phyloP scores from a whole-genome alignment of 37 sponge, comb jelly and placozoan genomes.

The Oscarella lobularis region DNA sequence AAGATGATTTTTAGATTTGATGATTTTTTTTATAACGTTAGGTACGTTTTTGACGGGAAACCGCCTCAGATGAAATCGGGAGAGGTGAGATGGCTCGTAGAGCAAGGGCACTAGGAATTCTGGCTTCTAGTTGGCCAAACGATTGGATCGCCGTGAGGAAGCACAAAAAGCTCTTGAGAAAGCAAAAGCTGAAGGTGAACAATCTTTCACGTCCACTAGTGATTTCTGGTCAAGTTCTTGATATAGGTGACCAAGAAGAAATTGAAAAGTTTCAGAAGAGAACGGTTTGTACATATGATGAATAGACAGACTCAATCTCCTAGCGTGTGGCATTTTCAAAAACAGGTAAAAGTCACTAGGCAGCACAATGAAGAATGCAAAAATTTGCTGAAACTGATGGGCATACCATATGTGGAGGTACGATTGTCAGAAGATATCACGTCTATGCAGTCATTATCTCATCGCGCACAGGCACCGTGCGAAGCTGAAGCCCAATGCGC shows the following conservation, averaged over 20 bases:
- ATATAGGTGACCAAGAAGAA: constrained; percentile 63
- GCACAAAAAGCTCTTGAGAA: constrained; percentile 67
- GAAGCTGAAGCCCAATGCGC: constrained; percentile 99
- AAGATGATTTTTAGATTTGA: neutral
- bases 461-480: constrained; percentile 71
- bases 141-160: constrained; percentile 81
- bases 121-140: constrained; percentile 50
- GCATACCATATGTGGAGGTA: constrained; percentile 76
- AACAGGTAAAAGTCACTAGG: constrained; percentile 79
- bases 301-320: too few relatives aligned
- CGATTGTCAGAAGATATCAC: constrained; percentile 1
- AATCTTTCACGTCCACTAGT: too few relatives aligned
- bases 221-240: too few relatives aligned
- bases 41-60: constrained; percentile 97
- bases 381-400: constrained; percentile 81
- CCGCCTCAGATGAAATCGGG: constrained; percentile 93
- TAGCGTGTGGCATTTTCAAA: neutral
- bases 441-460: neutral
- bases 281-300: constrained; percentile 38
- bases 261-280: constrained; percentile 83
- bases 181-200: constrained; percentile 78
- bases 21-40: constrained; percentile 10
- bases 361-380: constrained; percentile 88
- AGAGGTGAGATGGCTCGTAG: constrained; percentile 72
- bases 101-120: too few relatives aligned